A percentile compares a stretch with the other conserved stretches of the same genome.
Conservation (phyloP, 2,888 invertebrate species). For the Hemicrepidius hirtus region DNA sequence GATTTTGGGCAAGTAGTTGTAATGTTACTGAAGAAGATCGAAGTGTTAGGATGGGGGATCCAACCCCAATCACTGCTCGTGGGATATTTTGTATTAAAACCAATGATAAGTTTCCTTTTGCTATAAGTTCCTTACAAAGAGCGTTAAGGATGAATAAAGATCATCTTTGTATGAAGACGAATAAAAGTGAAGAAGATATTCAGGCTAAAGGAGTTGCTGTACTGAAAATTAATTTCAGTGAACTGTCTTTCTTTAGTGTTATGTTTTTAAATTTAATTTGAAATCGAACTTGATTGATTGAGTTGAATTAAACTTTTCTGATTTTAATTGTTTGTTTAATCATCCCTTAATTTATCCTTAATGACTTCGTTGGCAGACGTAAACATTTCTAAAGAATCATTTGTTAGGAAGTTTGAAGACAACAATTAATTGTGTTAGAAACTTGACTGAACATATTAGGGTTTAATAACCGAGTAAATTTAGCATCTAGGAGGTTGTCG, state of each 20-base stretch:
- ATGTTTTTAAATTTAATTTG: no score
- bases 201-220: no score
- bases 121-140: no score
- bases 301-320: no score
- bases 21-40: not conserved
- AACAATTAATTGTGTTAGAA: conserved; percentile 30
- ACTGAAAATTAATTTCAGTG: no score
- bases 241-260: no score
- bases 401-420: not conserved
- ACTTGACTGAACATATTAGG: conserved; percentile 17
- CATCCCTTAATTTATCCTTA: not conserved
- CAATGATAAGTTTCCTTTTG: not conserved
- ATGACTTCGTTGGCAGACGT: not conserved
- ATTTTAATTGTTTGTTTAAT: no score
- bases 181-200: no score
- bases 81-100: not conserved
- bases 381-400: not conserved
- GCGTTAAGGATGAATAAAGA: no score
- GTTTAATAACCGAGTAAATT: conserved; percentile 32
- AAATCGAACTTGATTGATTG: no score
- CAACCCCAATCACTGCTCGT: not conserved
- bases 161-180: no score
- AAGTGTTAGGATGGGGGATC: not conserved
- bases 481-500: conserved; percentile 15
- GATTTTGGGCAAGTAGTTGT: not conserved